A percentile compares a stretch with the other conserved stretches of the same genome.
Evolutionary conservation across 2,113 vertebrate genomes (phyloP).

Genomic region (Chaetops frenatus): DNA sequence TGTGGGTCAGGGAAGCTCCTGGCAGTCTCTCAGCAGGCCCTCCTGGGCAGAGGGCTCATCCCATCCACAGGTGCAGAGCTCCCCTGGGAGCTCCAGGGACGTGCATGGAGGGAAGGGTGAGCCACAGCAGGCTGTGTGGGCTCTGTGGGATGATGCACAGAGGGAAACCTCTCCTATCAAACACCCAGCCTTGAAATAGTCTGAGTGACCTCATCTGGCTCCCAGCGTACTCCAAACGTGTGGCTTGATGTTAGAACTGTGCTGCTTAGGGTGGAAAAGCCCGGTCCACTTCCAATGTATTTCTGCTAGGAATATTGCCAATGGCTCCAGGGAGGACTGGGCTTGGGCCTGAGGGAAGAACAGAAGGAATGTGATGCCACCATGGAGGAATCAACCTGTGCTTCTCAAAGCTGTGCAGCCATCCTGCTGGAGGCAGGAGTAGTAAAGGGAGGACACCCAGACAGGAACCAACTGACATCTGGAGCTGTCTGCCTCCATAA

Average conservation of each 20-base stretch:
- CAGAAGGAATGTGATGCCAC: not conserved
- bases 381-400: not conserved
- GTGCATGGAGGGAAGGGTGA: not conserved
- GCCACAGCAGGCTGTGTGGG: not conserved
- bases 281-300: not conserved
- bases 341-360: not conserved
- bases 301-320: not conserved
- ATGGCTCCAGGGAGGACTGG: not conserved
- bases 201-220: not conserved
- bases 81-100: not conserved
- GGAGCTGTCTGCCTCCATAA: not conserved
- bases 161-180: not conserved
- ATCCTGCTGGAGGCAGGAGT: not conserved
- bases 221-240: not conserved
- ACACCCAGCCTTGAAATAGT: not conserved
- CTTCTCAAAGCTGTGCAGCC: rapidly evolving
- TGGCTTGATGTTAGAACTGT: not conserved
- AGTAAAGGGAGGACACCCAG: not conserved
- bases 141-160: not conserved
- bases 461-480: not conserved
- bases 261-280: not conserved
- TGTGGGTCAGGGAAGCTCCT: not conserved
- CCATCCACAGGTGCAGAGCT: not conserved
- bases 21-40: not conserved
- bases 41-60: not conserved